Conservation (phyloP, 2,797 vertebrate species). For the Carapus acus region DNA sequence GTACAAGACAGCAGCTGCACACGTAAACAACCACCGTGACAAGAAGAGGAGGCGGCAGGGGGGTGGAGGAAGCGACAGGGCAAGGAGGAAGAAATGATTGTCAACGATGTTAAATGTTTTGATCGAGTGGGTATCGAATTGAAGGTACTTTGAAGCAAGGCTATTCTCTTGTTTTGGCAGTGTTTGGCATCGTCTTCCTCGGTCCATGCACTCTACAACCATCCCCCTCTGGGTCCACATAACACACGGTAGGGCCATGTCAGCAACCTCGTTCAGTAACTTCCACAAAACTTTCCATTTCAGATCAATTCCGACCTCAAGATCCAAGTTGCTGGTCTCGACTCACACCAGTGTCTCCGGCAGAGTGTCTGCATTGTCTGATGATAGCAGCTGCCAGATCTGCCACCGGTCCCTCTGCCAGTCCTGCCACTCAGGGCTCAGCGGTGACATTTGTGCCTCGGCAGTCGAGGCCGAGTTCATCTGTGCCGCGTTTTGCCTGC, state of each 20-base stretch:
- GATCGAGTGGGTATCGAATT: no score
- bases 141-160: no score
- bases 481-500: constrained; percentile 25
- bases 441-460: constrained; percentile 36
- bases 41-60: constrained; percentile 18
- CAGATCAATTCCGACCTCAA: no score
- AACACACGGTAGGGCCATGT: no score
- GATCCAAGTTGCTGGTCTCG: background rate
- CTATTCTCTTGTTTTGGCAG: no score
- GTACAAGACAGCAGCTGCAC: constrained; percentile 62
- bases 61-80: background rate
- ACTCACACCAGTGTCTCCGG: constrained; percentile 91
- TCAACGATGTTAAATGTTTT: constrained; percentile 7
- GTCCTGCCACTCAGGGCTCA: constrained; percentile 79
- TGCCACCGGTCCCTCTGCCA: constrained; percentile 93
- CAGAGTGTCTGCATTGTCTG: constrained; percentile 85
- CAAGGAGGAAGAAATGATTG: constrained; percentile 18
- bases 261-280: no score
- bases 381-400: constrained; percentile 90
- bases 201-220: no score
- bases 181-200: no score
- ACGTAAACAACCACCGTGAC: constrained; percentile 58
- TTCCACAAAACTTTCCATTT: no score
- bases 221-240: no score
- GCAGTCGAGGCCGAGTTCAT: constrained; percentile 30